phyloP scores from a whole-genome alignment of 1,140 invertebrate genomes.

The Diuraphis noxia region DNA sequence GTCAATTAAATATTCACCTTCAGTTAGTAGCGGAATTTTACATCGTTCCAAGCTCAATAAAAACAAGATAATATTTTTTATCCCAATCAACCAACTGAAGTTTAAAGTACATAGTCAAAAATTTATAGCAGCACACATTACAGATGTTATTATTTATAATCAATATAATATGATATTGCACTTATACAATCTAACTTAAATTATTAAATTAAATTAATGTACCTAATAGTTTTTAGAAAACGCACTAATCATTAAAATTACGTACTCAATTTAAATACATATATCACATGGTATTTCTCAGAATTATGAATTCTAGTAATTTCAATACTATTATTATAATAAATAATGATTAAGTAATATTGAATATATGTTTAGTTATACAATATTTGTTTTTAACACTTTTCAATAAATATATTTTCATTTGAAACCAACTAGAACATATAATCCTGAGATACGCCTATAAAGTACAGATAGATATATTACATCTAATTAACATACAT shows the following conservation, averaged over 20 bases:
- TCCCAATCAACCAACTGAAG: neutral
- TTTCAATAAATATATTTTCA: neutral
- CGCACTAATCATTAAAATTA: neutral
- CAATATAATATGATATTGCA: neutral
- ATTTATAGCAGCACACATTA: neutral
- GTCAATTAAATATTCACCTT: neutral
- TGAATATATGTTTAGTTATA: neutral
- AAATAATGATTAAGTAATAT: neutral
- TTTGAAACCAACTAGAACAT: neutral
- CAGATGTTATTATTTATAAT: neutral
- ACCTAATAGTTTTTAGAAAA: neutral
- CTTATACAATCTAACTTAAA: neutral
- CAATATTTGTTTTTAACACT: neutral
- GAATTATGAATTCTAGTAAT: neutral
- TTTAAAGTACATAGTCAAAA: neutral
- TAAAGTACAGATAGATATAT: neutral
- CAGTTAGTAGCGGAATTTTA: neutral
- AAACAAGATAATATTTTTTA: neutral
- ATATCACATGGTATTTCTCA: conserved; percentile 9
- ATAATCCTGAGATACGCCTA: neutral
- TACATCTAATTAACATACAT: conserved; percentile 20
- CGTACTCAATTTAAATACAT: neutral
- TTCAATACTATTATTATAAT: neutral
- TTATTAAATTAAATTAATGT: neutral
- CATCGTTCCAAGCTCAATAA: neutral